Conservation (phyloP, 2,888 invertebrate species). For the Apantesis nais region DNA sequence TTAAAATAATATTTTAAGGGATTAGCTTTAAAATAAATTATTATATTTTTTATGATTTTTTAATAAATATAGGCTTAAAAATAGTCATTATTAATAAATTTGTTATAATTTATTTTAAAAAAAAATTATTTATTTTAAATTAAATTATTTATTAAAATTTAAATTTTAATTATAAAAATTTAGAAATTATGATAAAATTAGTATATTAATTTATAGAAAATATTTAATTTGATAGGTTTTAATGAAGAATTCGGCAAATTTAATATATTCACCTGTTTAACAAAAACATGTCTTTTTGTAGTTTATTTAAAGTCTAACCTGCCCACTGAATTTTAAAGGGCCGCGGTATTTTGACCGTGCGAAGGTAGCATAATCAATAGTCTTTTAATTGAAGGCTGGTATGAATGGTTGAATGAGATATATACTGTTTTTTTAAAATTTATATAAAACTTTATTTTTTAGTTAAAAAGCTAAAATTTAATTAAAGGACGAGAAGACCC, state of each 20-base stretch:
- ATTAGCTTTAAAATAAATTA: constrained; percentile 87
- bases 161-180: constrained; percentile 78
- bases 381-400: constrained; percentile 92
- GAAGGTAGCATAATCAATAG: constrained; percentile 92
- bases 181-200: constrained; percentile 87
- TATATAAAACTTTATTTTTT: constrained; percentile 77
- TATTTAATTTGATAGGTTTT: constrained; percentile 55
- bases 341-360: constrained; percentile 92
- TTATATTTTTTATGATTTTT: constrained; percentile 85
- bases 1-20: constrained; percentile 86
- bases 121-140: constrained; percentile 74
- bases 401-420: constrained; percentile 91
- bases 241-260: constrained; percentile 88
- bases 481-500: constrained; percentile 92
- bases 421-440: constrained; percentile 82
- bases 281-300: constrained; percentile 90
- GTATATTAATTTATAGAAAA: constrained; percentile 75
- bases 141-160: constrained; percentile 67
- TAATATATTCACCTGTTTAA: constrained; percentile 90
- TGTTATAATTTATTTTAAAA: constrained; percentile 81
- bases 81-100: constrained; percentile 85
- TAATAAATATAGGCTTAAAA: too few relatives aligned
- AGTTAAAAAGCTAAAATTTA: constrained; percentile 88
- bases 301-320: constrained; percentile 88
- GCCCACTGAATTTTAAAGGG: constrained; percentile 90